Base-by-base conservation (phyloP, 2,888 invertebrate genomes). In the Epistrophella euchroma region DNA sequence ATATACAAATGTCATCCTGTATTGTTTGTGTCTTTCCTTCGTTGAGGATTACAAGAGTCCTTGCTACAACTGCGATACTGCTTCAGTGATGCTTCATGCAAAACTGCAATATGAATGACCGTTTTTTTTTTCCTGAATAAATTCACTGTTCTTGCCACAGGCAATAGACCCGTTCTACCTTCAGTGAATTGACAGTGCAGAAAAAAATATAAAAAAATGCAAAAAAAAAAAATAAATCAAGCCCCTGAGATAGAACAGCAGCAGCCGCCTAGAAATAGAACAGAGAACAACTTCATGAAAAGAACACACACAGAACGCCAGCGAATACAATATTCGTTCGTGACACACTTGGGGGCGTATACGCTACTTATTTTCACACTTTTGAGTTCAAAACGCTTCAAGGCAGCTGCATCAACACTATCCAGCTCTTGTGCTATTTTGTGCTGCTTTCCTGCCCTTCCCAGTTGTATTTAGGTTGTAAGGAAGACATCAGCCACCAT, bases 281-380 rank as follows among this genome's bases (percentile, higher is more conserved):
- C 66, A 64, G 17, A 22, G 40, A 19, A 86, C 64, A 82, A 81
- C 77, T 82, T 71, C 50, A 82, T 81, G 74, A 77, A 81, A 77
- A 50, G 77, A 74, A 71, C 66, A 80, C 66, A 80, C 70, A 76
- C 62, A 64, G 45, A 45, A 37, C 1, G 45, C 56, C 50, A 70
- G 64, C 35, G 71, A 68, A 66, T 52, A 85, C 72, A 76, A 80
- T 70, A 68, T 76, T 82, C 81, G 58, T 71, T 86, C 76, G 72
- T 80, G 80, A 76, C 85, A 81, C 22, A 81, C 80, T 85, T 72
- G 85, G 85, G 79, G 85, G 85, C 80, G 85, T 80, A 80, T 85
- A 62, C 76, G 68, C 76, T 80, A 80, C 72, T 80, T 79, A 75
- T 84, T 79, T 84, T 85, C 85, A 85, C 85, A 85, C 85, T 81